Evolutionary conservation across 2,113 vertebrate species (phyloP).

Genomic region (Telmatochromis sp.): DNA sequence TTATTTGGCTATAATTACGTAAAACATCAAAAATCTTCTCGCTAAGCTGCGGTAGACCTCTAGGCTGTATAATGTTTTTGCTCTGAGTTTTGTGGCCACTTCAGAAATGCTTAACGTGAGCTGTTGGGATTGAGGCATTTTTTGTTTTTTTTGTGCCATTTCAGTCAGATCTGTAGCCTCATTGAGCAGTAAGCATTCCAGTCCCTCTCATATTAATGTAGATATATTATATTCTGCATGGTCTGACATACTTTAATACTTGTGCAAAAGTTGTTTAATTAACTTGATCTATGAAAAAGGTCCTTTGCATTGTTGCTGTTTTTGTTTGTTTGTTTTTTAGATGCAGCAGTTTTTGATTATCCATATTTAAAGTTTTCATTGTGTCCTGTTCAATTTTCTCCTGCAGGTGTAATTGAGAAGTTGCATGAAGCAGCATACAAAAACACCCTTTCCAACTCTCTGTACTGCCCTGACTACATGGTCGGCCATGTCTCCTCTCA

Average conservation of each 20-base stretch:
- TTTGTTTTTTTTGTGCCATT: rapidly evolving
- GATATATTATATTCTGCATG: neutral
- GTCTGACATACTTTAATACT: neutral
- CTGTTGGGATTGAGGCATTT: neutral
- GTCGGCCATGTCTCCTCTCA: constrained; percentile 77
- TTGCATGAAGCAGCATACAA: constrained; percentile 74
- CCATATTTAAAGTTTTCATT: neutral
- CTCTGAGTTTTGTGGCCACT: neutral
- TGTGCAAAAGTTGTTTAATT: neutral
- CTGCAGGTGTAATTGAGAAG: constrained; percentile 82
- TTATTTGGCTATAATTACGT: neutral
- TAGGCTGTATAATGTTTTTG: neutral
- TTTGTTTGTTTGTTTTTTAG: neutral
- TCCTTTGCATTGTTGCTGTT: neutral
- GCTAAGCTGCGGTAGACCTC: neutral
- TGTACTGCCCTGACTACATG: constrained; percentile 86
- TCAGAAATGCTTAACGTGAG: neutral
- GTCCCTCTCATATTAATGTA: neutral
- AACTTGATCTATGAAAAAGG: neutral
- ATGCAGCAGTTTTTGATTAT: neutral
- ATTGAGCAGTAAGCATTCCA: neutral
- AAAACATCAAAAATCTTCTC: neutral
- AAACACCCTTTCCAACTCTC: constrained; percentile 78
- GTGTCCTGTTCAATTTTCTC: neutral
- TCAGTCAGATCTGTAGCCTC: neutral